Conservation (phyloP, 2,888 invertebrate genomes). For the Hirudinaria manillensis region DNA sequence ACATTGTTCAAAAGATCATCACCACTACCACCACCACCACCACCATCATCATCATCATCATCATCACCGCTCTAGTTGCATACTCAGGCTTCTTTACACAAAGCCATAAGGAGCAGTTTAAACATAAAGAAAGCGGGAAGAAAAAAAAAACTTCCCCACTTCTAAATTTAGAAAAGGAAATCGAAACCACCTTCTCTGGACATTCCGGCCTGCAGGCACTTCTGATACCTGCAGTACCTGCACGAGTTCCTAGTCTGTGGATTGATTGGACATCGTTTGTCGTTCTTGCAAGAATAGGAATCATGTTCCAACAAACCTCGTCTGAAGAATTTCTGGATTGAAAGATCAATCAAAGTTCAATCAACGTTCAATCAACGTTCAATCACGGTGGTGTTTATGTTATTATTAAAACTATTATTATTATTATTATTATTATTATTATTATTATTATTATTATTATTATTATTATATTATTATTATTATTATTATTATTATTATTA, state of each 20-base stretch:
- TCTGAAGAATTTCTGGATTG: conserved; percentile 38
- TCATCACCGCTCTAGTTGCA: conserved; percentile 21
- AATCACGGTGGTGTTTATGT: too few relatives aligned
- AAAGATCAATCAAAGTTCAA: background rate
- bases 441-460: background rate
- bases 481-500: conserved; percentile 13
- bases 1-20: too few relatives aligned
- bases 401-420: too few relatives aligned
- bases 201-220: conserved; percentile 37
- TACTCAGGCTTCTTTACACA: too few relatives aligned
- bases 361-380: too few relatives aligned
- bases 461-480: conserved; percentile 3
- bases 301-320: conserved; percentile 35
- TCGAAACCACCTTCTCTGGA: conserved; percentile 36
- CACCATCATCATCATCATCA: conserved; percentile 32
- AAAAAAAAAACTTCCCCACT: conserved; percentile 32
- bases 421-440: background rate
- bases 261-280: conserved; percentile 33
- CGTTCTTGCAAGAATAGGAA: conserved; percentile 36
- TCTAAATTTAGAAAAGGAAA: conserved; percentile 23
- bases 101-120: too few relatives aligned
- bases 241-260: conserved; percentile 34
- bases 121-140: too few relatives aligned
- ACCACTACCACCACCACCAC: conserved; percentile 9
- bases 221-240: conserved; percentile 35